Base-by-base conservation (phyloP, 2,113 vertebrate species). In the Odontophorus gujanensis region DNA sequence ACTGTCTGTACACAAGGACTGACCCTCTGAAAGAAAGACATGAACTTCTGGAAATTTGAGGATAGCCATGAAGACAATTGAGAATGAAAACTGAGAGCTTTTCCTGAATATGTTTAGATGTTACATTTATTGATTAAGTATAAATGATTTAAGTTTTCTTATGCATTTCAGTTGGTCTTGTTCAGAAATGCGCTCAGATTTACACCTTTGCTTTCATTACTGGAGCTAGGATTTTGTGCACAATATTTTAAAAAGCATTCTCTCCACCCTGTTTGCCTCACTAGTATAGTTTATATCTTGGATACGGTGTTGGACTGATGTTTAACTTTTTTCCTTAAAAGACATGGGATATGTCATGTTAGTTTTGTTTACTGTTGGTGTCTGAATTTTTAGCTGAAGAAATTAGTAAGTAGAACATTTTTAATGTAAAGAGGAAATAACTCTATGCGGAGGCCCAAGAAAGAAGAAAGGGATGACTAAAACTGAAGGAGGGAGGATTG, bases 381-480 rank as follows among this genome's bases (percentile, higher is more conserved):
- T 62, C 24, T 81, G 51, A 89, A 34, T 61, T 80, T 59, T 42
- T 74, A 63, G 26, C 59, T 94, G 82, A 89, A 86, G 68, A 89
- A 73, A 62, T 55, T 67, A 85, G 13, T 62, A 32, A 85, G 21
- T 30, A 77, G 26, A 82, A 58, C 13, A 85, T 85, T 24, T 80
- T 14, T 68, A 75, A 66, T 66, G 3, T 69, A 38, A 76, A 75
- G 75, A 87, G 59, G 71, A 91, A 91, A 58, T 87, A 90, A 69
- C 20, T 76, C 18, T 62, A 3, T 80, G 55, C 14, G 92, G 32
- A 87, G 36, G 43, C 30, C 22, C 11, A 80, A 89, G 75, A 38
- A 85, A 84, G n/a, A 86, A 77, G 6, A 92, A 79, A 59, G 47
- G 51, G 45, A 82, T 89, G 11, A 79, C 48, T 92, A 80, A 91